phyloP scores from a whole-genome alignment of 2,888 invertebrate species.

The Cyclophora albipunctata region DNA sequence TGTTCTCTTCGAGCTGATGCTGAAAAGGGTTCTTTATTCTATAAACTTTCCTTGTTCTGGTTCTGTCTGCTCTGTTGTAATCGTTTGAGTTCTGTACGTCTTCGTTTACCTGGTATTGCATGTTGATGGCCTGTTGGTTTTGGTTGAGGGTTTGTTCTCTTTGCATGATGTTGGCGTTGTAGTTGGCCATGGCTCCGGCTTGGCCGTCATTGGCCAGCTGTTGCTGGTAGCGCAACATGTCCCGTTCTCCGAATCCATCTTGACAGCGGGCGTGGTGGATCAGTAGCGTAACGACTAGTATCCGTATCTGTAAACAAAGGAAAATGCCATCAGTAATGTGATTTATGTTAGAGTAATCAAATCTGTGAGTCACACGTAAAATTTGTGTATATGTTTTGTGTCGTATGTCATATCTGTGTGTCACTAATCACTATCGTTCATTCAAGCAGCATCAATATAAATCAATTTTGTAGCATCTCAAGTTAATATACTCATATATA shows the following conservation, averaged over 20 bases:
- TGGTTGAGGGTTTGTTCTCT: constrained; percentile 39
- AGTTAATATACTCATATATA: too few species aligned
- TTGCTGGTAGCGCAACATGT: constrained; percentile 52
- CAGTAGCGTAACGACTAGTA: constrained; percentile 56
- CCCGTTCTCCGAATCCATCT: constrained; percentile 57
- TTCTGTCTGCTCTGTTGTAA: constrained; percentile 40
- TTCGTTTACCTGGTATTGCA: constrained; percentile 48
- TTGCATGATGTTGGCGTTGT: constrained; percentile 47
- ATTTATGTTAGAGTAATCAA: too few species aligned
- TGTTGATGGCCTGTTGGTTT: constrained; percentile 36
- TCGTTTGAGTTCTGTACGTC: constrained; percentile 48
- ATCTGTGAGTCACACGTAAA: too few species aligned
- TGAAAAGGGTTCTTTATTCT: constrained; percentile 67
- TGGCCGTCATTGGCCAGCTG: constrained; percentile 48
- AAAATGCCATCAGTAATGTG: not conserved
- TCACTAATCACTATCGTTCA: too few species aligned
- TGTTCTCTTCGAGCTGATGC: constrained; percentile 42
- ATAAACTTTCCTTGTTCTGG: constrained; percentile 53
- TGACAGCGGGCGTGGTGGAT: constrained; percentile 47
- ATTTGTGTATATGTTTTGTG: too few species aligned
- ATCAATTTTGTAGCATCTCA: too few species aligned
- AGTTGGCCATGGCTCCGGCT: constrained; percentile 44
- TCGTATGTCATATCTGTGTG: too few species aligned
- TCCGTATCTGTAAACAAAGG: constrained; percentile 58
- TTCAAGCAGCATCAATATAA: too few species aligned